phyloP scores from a whole-genome alignment of 2,888 invertebrate genomes.

The Amphipyra tragopoginis region DNA sequence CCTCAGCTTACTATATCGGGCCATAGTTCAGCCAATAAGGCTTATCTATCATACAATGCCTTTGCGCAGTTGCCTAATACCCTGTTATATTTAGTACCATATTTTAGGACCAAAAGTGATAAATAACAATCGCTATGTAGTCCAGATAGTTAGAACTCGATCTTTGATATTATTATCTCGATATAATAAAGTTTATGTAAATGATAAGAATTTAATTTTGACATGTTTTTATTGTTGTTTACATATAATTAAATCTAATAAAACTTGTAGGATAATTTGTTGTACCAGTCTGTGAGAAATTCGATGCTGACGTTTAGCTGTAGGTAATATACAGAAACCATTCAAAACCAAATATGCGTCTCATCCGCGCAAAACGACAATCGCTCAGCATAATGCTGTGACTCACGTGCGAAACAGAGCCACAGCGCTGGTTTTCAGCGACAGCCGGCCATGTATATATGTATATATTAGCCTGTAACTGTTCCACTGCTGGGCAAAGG shows the following conservation, averaged over 20 bases:
- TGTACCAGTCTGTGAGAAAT: too few relatives aligned
- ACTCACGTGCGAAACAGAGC: too few relatives aligned
- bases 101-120: conserved; percentile 30
- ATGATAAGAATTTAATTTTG: conserved; percentile 13
- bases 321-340: too few relatives aligned
- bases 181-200: conserved; percentile 17
- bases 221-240: conserved; percentile 17
- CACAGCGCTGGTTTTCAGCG: too few relatives aligned
- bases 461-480: too few relatives aligned
- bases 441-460: too few relatives aligned
- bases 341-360: too few relatives aligned
- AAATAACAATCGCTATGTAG: conserved; percentile 33
- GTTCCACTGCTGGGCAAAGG: too few relatives aligned
- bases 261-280: too few relatives aligned
- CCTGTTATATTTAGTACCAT: conserved; percentile 29
- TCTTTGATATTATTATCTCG: conserved; percentile 37
- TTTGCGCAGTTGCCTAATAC: conserved; percentile 33
- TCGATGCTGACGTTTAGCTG: too few relatives aligned
- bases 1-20: conserved; percentile 20
- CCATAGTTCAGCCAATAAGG: conserved; percentile 20
- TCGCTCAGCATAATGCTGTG: too few relatives aligned
- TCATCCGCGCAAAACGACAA: too few relatives aligned
- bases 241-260: neutral
- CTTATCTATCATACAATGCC: conserved; percentile 45
- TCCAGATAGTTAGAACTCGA: conserved; percentile 28